These are phyloP conservation scores for Channa striata DNA, from an alignment of 2,797 vertebrate genomes.

Conservation along the genomic window DNA sequence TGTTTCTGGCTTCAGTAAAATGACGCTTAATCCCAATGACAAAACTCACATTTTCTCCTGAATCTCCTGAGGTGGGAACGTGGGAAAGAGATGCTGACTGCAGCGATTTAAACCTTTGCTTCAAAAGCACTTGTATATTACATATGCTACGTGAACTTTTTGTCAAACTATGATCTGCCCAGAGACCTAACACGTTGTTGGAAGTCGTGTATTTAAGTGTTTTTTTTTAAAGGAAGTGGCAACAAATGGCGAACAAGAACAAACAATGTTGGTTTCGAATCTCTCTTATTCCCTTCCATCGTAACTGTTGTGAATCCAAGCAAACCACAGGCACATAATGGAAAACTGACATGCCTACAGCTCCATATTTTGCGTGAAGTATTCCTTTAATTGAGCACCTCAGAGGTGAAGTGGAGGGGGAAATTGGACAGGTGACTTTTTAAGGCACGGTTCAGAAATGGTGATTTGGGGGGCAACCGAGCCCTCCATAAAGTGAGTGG, in stretches of 20 bases:
- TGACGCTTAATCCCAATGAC: too few relatives aligned
- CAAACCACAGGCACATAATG: background rate
- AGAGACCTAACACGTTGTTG: background rate
- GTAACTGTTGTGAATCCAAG: background rate
- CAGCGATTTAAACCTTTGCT: too few relatives aligned
- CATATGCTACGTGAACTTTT: too few relatives aligned
- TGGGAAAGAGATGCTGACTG: too few relatives aligned
- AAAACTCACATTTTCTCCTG: too few relatives aligned
- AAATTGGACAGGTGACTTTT: constrained; percentile 30
- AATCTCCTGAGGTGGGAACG: too few relatives aligned
- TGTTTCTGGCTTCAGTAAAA: too few relatives aligned
- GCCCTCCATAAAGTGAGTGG: constrained; percentile 82
- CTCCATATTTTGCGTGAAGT: constrained; percentile 19
- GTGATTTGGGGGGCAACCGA: constrained; percentile 66
- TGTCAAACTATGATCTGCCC: background rate
- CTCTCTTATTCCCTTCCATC: too few relatives aligned
- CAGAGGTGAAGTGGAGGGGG: constrained; percentile 13
- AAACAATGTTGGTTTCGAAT: background rate
- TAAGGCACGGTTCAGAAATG: constrained; percentile 73
- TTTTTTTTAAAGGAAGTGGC: too few relatives aligned
- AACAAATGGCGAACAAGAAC: too few relatives aligned
- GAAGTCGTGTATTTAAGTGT: background rate
- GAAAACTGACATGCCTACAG: background rate
- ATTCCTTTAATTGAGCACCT: constrained; percentile 21
- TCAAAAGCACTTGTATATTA: too few relatives aligned